Evolutionary conservation across 2,888 invertebrate species (phyloP).

Genomic region (Epistrophe eligans): DNA sequence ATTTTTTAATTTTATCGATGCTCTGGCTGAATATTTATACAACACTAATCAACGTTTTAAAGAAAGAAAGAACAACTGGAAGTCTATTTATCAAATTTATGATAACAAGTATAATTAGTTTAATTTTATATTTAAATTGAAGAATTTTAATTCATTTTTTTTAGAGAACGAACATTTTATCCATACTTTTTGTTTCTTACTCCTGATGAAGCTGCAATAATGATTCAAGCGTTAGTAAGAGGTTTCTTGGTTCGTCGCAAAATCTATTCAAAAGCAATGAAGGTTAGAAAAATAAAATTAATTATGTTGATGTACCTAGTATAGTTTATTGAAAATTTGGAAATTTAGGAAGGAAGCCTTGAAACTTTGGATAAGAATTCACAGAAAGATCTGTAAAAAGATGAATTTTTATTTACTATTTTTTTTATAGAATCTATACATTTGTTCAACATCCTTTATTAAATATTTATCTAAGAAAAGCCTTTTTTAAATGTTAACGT

Average conservation of each 20-base stretch:
- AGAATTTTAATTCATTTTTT: no score
- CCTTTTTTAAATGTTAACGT: no score
- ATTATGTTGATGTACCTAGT: no score
- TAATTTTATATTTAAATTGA: not conserved
- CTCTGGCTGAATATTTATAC: constrained; percentile 36
- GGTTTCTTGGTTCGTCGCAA: constrained; percentile 32
- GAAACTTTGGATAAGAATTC: no score
- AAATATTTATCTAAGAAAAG: no score
- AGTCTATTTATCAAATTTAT: constrained; percentile 28
- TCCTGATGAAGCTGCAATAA: constrained; percentile 37
- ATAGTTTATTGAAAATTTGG: not conserved
- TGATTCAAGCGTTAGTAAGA: constrained; percentile 24
- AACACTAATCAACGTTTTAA: constrained; percentile 19
- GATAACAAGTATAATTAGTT: constrained; percentile 15
- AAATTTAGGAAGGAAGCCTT: not conserved
- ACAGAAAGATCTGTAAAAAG: no score
- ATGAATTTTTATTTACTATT: no score
- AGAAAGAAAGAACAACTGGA: constrained; percentile 17
- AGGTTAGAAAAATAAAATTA: constrained; percentile 6
- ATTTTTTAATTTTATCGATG: constrained; percentile 48
- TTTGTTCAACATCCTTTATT: no score
- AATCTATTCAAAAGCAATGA: not conserved
- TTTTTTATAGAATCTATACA: no score
- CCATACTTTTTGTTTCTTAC: constrained; percentile 23
- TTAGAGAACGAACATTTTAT: constrained; percentile 14